Conservation (phyloP, 2,797 vertebrate species). For the Pseudocheirus occidentalis region DNA sequence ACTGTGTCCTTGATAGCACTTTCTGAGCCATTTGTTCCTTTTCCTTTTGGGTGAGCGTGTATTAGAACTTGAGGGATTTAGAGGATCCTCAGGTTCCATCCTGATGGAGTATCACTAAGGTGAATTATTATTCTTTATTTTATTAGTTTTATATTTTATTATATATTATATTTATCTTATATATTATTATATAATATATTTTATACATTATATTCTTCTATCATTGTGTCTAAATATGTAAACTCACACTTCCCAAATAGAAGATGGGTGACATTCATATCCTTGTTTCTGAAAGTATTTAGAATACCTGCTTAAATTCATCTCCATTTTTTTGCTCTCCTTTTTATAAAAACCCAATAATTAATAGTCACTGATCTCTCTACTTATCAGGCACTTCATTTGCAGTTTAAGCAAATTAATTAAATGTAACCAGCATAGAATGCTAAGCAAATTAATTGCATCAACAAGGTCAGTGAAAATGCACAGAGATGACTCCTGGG, state of each 20-base stretch:
- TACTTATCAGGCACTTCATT: slow-evolving; percentile 55
- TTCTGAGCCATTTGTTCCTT: not conserved
- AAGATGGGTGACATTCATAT: not conserved
- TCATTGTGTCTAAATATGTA: not conserved
- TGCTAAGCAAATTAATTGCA: slow-evolving; percentile 47
- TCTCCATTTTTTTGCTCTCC: not conserved
- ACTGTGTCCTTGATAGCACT: not conserved
- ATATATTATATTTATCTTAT: too few species aligned
- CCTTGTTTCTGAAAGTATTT: not conserved
- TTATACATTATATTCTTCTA: not conserved
- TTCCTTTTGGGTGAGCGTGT: not conserved
- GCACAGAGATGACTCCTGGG: not conserved
- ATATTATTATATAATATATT: too few species aligned
- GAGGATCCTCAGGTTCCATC: not conserved
- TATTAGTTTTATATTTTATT: too few species aligned
- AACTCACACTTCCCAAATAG: not conserved
- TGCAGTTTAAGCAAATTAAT: slow-evolving; percentile 66
- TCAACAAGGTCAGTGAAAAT: slow-evolving; percentile 51
- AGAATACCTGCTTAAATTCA: not conserved
- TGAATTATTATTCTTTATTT: not conserved
- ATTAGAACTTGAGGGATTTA: not conserved
- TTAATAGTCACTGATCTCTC: not conserved
- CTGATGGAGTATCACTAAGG: not conserved
- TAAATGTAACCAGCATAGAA: slow-evolving; percentile 56
- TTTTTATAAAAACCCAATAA: not conserved